These are phyloP conservation scores for Metopia argyrocephala DNA, from an alignment of 2,888 invertebrate species.

Conservation along the genomic window DNA sequence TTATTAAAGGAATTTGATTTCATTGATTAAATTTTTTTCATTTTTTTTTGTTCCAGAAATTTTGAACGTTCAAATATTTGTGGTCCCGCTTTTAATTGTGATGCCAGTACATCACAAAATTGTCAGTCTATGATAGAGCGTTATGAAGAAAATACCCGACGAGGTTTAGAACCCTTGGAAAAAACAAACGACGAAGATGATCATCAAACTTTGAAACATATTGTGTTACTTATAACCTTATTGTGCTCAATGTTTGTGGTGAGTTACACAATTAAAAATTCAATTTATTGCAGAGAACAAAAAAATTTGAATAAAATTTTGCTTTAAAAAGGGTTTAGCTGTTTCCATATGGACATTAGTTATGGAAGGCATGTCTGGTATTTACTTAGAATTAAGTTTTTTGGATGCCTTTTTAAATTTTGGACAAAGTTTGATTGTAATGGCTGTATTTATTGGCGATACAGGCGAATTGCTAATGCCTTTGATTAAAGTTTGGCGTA, in stretches of 20 bases:
- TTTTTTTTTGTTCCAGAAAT: slow-evolving; percentile 51
- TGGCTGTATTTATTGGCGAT: slow-evolving; percentile 92
- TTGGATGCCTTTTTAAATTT: slow-evolving; percentile 92
- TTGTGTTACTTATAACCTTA: slow-evolving; percentile 88
- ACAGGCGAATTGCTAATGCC: slow-evolving; percentile 86
- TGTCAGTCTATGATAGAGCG: slow-evolving; percentile 80
- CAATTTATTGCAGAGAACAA: not conserved
- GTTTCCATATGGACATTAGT: slow-evolving; percentile 90
- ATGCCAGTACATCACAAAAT: slow-evolving; percentile 79
- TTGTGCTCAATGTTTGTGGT: slow-evolving; percentile 94
- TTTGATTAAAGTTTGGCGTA: slow-evolving; percentile 82
- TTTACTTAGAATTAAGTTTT: slow-evolving; percentile 95
- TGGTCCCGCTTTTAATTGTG: slow-evolving; percentile 80
- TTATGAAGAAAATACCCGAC: slow-evolving; percentile 80
- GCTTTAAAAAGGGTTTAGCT: slow-evolving; percentile 85
- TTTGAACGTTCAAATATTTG: slow-evolving; percentile 75
- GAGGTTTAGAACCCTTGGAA: slow-evolving; percentile 80
- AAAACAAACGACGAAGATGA: slow-evolving; percentile 81
- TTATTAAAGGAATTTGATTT: too few relatives aligned
- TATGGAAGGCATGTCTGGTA: slow-evolving; percentile 90
- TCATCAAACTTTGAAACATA: slow-evolving; percentile 88
- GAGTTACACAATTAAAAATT: slow-evolving; percentile 75
- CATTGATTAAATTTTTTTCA: not conserved
- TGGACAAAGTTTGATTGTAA: slow-evolving; percentile 92
- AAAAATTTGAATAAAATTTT: not conserved